Conservation (phyloP, 2,113 vertebrate species). For the Dromaius novaehollandiae region DNA sequence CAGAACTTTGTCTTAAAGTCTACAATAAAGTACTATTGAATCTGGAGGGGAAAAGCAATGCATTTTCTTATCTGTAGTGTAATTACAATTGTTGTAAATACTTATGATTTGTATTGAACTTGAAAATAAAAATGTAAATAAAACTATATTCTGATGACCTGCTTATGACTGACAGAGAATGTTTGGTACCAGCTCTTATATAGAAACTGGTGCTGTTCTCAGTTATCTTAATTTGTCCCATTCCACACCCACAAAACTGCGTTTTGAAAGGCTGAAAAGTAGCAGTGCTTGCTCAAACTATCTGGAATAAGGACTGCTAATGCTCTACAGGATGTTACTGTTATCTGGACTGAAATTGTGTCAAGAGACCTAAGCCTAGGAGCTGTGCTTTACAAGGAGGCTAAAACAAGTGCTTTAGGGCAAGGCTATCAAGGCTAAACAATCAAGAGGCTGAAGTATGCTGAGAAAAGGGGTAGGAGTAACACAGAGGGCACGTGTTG, state of each 20-base stretch:
- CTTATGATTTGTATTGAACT: constrained; percentile 80
- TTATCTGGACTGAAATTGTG: not conserved
- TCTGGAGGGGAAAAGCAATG: constrained; percentile 62
- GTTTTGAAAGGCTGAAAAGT: not conserved
- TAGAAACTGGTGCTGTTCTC: not conserved
- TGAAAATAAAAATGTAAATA: constrained; percentile 83
- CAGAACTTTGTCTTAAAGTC: constrained; percentile 58
- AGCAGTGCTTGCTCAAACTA: not conserved
- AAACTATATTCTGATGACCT: constrained; percentile 75
- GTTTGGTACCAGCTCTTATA: not conserved
- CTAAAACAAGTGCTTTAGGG: not conserved
- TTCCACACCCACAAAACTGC: not conserved
- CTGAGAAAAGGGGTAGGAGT: not conserved
- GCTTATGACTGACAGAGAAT: constrained; percentile 26
- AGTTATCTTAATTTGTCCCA: not conserved
- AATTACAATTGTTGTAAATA: constrained; percentile 79
- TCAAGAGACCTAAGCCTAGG: not conserved
- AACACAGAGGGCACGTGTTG: not conserved
- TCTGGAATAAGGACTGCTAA: not conserved
- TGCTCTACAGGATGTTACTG: not conserved
- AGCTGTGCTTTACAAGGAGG: not conserved
- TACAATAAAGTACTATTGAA: constrained; percentile 53
- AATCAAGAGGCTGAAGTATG: not conserved
- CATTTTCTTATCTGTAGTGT: constrained; percentile 61
- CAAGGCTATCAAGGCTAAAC: not conserved